Conservation (phyloP, 2,113 vertebrate species). For the Brachirus orientalis region DNA sequence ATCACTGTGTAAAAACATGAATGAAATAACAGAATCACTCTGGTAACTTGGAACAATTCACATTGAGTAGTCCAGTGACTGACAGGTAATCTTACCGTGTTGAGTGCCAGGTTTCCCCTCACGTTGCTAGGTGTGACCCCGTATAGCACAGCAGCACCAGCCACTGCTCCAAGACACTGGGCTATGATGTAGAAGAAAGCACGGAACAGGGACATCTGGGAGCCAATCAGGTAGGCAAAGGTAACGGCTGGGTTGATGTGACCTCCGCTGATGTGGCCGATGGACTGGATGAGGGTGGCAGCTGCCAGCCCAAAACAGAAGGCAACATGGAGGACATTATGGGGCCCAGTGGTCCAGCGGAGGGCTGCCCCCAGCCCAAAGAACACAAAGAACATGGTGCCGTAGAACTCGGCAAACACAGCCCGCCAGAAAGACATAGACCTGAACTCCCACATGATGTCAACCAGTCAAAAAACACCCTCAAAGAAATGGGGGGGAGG, state of each 20-base stretch:
- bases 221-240: conserved; percentile 90
- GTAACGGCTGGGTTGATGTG: conserved; percentile 96
- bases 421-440: conserved; percentile 97
- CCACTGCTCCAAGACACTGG: conserved; percentile 91
- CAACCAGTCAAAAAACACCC: conserved; percentile 50
- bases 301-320: conserved; percentile 92
- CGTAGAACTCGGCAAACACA: conserved; percentile 93
- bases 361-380: conserved; percentile 92
- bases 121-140: conserved; percentile 89
- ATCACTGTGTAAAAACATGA: not conserved
- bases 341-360: conserved; percentile 88
- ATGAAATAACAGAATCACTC: not conserved
- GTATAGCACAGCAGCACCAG: conserved; percentile 91
- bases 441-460: conserved; percentile 94
- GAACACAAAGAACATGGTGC: conserved; percentile 94
- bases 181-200: conserved; percentile 92
- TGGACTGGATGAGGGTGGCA: conserved; percentile 90
- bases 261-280: conserved; percentile 94
- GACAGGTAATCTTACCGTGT: conserved; percentile 83
- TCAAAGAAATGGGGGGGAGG: conserved; percentile 59
- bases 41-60: too few relatives aligned
- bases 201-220: conserved; percentile 93
- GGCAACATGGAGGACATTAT: conserved; percentile 88
- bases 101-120: conserved; percentile 92
- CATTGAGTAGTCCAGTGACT: not conserved